phyloP scores from a whole-genome alignment of 2,797 vertebrate species.

The Chanos chanos region DNA sequence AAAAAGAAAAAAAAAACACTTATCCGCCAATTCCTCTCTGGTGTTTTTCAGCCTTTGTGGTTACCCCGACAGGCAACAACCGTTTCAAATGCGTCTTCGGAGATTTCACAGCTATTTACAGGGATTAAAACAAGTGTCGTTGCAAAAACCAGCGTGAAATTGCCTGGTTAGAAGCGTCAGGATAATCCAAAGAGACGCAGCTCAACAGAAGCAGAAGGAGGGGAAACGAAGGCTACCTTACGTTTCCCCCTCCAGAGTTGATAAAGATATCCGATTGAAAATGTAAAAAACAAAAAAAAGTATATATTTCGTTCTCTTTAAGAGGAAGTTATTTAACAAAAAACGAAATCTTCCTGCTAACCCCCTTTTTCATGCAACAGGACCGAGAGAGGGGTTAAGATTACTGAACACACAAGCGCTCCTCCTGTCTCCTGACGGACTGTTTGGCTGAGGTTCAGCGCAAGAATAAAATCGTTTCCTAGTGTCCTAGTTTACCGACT shows the following conservation, averaged over 20 bases:
- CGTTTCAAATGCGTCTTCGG: background rate
- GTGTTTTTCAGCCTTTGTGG: background rate
- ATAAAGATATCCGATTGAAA: too few relatives aligned
- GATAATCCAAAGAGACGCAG: constrained; percentile 18
- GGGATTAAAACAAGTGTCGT: background rate
- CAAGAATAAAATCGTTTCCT: constrained; percentile 36
- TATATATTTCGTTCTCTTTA: background rate
- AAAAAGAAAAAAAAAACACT: background rate
- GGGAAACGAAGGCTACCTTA: too few relatives aligned
- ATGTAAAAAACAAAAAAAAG: background rate
- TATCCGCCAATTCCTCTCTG: background rate
- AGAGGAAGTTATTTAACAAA: background rate
- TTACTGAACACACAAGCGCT: constrained; percentile 31
- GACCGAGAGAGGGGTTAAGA: background rate
- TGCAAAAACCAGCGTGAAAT: constrained; percentile 7
- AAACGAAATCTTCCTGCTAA: background rate
- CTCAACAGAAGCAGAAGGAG: background rate
- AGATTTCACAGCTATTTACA: constrained; percentile 22
- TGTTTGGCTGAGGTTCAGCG: constrained; percentile 26
- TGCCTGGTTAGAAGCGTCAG: background rate
- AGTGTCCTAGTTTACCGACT: constrained; percentile 41
- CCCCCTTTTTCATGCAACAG: background rate
- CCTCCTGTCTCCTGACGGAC: constrained; percentile 12
- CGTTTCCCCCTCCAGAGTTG: too few relatives aligned
- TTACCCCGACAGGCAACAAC: background rate